Conservation (phyloP, 2,888 invertebrate genomes). For the Conomelus anceps region DNA sequence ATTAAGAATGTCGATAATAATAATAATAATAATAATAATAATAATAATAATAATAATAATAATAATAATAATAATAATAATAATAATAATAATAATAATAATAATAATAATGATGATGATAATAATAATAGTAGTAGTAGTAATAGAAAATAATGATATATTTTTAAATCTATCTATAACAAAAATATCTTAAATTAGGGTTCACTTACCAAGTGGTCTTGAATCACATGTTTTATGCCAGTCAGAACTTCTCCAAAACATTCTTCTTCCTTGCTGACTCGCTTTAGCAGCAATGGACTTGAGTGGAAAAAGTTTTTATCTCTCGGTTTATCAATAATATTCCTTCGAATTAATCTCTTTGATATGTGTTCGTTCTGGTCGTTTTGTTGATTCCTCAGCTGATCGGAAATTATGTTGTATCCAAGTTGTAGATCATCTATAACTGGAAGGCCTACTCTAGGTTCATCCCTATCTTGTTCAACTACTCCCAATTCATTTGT, state of each 20-base stretch:
- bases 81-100: too few species aligned
- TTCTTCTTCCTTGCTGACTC: conserved; percentile 55
- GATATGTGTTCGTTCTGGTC: not conserved
- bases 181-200: not conserved
- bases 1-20: too few species aligned
- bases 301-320: conserved; percentile 33
- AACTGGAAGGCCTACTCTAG: not conserved
- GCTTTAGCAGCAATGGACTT: conserved; percentile 31
- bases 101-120: too few species aligned
- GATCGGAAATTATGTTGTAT: not conserved
- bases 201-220: conserved; percentile 47
- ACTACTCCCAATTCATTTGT: not conserved
- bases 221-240: conserved; percentile 75
- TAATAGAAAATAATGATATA: too few species aligned
- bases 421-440: not conserved
- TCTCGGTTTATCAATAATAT: conserved; percentile 22
- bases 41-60: too few species aligned
- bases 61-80: too few species aligned
- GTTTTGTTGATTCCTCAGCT: not conserved
- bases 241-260: conserved; percentile 71
- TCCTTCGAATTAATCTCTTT: not conserved
- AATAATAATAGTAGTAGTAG: too few species aligned
- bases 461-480: not conserved
- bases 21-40: too few species aligned
- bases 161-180: too few species aligned